phyloP scores from a whole-genome alignment of 1,140 invertebrate species.

The Monomorium pharaonis region DNA sequence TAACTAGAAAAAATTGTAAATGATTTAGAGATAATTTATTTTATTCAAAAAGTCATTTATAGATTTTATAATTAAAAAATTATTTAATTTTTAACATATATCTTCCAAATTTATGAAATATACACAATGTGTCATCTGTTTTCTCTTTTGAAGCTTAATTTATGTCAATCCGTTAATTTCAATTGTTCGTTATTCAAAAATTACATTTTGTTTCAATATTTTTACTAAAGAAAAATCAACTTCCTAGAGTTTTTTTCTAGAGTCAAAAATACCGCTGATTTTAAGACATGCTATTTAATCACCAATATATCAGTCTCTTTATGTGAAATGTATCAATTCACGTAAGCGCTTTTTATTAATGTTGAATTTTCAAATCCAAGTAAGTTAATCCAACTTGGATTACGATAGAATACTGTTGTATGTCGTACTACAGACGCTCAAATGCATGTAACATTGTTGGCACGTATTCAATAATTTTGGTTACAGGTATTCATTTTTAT shows the following conservation, averaged over 20 bases:
- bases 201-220: background rate
- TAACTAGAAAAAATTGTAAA: background rate
- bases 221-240: background rate
- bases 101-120: background rate
- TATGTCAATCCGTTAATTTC: background rate
- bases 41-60: background rate
- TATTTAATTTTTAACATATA: conserved; percentile 6
- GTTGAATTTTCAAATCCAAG: conserved; percentile 8
- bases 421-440: conserved; percentile 25
- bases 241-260: background rate
- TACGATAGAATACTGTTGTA: conserved; percentile 61
- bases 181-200: background rate
- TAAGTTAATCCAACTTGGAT: conserved; percentile 17
- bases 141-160: background rate
- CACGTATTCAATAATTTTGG: background rate
- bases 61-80: background rate
- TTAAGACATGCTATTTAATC: conserved; percentile 34
- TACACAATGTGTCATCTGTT: background rate
- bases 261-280: background rate
- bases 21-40: background rate
- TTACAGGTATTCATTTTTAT: background rate
- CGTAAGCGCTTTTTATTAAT: conserved; percentile 33
- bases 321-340: conserved; percentile 38
- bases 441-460: background rate
- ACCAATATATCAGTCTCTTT: conserved; percentile 61